These are phyloP conservation scores for Plebejus argus DNA, from an alignment of 2,888 invertebrate genomes.

Conservation along the genomic window DNA sequence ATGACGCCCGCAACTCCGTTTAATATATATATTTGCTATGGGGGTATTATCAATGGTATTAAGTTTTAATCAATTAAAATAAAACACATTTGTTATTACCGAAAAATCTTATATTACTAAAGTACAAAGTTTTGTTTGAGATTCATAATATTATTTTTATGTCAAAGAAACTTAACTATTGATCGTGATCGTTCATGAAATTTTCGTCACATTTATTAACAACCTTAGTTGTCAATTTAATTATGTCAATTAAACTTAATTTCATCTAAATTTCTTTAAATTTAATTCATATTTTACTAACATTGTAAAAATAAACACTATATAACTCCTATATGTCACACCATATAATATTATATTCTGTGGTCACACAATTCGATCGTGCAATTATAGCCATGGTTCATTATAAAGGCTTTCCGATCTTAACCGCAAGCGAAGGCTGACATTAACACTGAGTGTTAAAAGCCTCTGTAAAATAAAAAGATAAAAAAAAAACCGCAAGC, in stretches of 20 bases:
- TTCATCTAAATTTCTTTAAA: neutral
- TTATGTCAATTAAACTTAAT: neutral
- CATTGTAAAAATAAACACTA: neutral
- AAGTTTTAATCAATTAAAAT: neutral
- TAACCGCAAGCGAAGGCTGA: no score
- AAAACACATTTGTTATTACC: neutral
- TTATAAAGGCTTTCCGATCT: no score
- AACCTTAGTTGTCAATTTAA: neutral
- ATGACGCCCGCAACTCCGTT: no score
- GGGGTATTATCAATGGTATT: no score
- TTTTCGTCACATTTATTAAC: neutral
- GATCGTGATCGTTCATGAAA: constrained; percentile 18
- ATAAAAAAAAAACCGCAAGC: no score
- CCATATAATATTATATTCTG: neutral
- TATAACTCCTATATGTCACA: no score
- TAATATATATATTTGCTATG: no score
- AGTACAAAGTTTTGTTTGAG: neutral
- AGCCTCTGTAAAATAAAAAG: no score
- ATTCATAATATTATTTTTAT: neutral
- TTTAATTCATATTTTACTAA: neutral
- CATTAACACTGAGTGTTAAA: no score
- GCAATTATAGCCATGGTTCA: constrained; percentile 3
- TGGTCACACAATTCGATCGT: no score
- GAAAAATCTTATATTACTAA: neutral
- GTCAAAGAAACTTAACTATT: neutral